Base-by-base conservation (phyloP, 1,140 invertebrate genomes). In the Aphelinus atriplicis region DNA sequence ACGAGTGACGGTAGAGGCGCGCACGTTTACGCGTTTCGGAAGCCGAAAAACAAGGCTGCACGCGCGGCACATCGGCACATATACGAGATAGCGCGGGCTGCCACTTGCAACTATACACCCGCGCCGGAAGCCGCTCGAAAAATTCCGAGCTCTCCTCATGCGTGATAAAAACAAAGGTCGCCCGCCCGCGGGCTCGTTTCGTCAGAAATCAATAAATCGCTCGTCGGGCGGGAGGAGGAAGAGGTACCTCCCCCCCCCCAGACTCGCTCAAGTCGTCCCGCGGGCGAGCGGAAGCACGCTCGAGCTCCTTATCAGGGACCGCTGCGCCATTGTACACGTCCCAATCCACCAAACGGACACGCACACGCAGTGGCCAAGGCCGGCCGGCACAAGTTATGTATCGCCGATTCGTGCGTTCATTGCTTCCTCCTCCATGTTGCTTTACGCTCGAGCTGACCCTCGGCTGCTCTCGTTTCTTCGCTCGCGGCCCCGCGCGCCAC, bases 241-340 rank as follows among this genome's bases (percentile, higher is more conserved):
- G 7, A 7, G 50, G 56, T 5, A 43, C 48, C 62, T 58, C 57
- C 58, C 42, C n/a, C 63, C 9, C 26, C 58, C 55, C 57, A 9
- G 47, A 9, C 46, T 26, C 55, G 58, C 53, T 7, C 73, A 66
- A 71, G 55, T 70, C 56, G 73, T 63, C 67, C 42, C 6, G 42
- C 3, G 48, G 43, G 75, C 57, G 73, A 80, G 71, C 83, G 85
- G 84, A 87, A 85, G 78, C 78, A 85, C 81, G 84, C 82, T 87
- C 80, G 79, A 81, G 78, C 81, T 80, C 77, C 83, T 86, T 86
- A 86, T 87, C 84, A 78, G 80, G 57, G 78, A 78, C 26, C 26
- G 26, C 26, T 26, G 26, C 69, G 66, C 77, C 76, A 71, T 79
- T 79, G 80, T 79, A 78, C 80, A 77, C 78, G 76, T 74, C 78